Conservation (phyloP, 2,113 vertebrate species). For the Coptodon bakossiorum region DNA sequence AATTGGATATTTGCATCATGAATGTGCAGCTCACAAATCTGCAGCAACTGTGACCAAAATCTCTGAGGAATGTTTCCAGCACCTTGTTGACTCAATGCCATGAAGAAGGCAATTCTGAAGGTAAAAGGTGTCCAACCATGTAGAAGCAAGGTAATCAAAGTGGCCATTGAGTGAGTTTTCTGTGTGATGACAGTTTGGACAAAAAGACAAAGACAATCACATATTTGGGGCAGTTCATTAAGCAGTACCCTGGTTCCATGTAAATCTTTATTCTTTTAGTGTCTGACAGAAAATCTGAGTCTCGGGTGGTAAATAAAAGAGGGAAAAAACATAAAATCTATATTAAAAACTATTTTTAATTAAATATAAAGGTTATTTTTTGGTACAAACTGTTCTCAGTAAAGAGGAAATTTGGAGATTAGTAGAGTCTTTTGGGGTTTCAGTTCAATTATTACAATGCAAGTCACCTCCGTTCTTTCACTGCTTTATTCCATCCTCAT, state of each 20-base stretch:
- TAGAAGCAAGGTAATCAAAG: background rate
- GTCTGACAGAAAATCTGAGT: background rate
- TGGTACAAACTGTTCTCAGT: background rate
- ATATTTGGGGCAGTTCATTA: background rate
- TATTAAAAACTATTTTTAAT: background rate
- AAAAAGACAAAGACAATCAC: background rate
- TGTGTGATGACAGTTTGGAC: background rate
- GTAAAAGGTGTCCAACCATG: background rate
- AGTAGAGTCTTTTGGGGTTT: background rate
- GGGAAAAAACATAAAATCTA: background rate
- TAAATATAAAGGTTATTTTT: rapidly evolving
- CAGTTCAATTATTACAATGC: background rate
- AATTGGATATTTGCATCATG: background rate
- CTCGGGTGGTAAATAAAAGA: background rate
- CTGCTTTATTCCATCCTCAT: background rate
- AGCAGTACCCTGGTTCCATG: background rate
- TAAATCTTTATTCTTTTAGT: background rate
- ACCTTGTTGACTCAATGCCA: background rate
- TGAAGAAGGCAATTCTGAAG: background rate
- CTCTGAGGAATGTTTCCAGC: background rate
- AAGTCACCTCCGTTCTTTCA: background rate
- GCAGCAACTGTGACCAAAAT: background rate
- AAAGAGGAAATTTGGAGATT: background rate
- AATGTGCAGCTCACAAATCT: background rate
- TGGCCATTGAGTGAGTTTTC: background rate